Percentiles rank a stretch among this genome's conserved stretches.
phyloP scores from a whole-genome alignment of 2,888 invertebrate species.

The Megamerina dolium region DNA sequence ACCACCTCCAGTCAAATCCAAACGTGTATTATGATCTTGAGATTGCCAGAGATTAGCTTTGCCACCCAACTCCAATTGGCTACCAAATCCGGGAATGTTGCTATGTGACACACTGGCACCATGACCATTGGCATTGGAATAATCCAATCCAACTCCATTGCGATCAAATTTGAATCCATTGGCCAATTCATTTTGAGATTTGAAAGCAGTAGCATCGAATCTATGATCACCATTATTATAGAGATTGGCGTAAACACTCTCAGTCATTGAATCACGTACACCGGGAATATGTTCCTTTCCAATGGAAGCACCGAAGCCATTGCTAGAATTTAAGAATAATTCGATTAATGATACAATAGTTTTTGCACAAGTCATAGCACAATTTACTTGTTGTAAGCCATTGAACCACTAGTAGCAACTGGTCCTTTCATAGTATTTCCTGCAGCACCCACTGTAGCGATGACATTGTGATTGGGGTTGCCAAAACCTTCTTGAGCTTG shows the following conservation, averaged over 20 bases:
- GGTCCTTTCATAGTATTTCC: constrained; percentile 25
- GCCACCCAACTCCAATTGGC: constrained; percentile 29
- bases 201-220: constrained; percentile 33
- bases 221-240: constrained; percentile 33
- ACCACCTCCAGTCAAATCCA: constrained; percentile 28
- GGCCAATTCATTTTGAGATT: constrained; percentile 35
- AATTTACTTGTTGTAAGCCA: constrained; percentile 26
- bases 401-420: constrained; percentile 21
- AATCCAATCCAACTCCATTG: constrained; percentile 36
- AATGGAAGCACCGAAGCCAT: constrained; percentile 22
- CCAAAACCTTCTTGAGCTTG: constrained; percentile 32
- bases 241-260: constrained; percentile 21
- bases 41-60: constrained; percentile 32
- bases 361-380: not conserved
- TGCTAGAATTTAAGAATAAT: constrained; percentile 13
- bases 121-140: constrained; percentile 34
- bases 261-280: constrained; percentile 20
- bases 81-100: constrained; percentile 35
- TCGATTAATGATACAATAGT: too few relatives aligned
- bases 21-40: constrained; percentile 27
- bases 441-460: constrained; percentile 28
- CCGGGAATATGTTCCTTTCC: constrained; percentile 22
- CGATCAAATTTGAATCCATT: constrained; percentile 38
- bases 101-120: constrained; percentile 29
- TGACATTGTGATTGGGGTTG: constrained; percentile 35